These are phyloP conservation scores for Orthosia gracilis DNA, from an alignment of 2,888 invertebrate genomes.

Conservation along the genomic window DNA sequence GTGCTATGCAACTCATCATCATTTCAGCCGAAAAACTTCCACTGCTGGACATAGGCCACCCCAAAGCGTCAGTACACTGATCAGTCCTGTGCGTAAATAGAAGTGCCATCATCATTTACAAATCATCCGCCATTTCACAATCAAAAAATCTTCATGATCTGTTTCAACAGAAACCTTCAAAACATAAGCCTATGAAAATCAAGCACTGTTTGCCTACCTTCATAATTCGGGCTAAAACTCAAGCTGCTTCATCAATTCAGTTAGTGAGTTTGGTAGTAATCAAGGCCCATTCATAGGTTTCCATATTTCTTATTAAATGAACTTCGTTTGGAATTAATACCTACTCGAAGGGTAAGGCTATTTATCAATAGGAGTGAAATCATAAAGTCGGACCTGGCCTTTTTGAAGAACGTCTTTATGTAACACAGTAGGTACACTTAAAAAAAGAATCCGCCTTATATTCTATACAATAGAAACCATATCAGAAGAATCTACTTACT, in stretches of 20 bases:
- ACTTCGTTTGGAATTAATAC: slow-evolving; percentile 26
- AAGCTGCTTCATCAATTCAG: slow-evolving; percentile 20
- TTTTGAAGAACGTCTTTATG: neutral
- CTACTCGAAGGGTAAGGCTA: slow-evolving; percentile 7
- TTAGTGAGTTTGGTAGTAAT: slow-evolving; percentile 31
- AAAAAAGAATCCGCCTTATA: neutral
- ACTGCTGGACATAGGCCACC: too few relatives aligned
- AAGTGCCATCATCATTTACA: too few relatives aligned
- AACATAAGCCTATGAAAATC: slow-evolving; percentile 2
- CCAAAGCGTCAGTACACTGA: too few relatives aligned
- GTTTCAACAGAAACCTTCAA: neutral
- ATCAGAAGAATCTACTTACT: slow-evolving; percentile 34
- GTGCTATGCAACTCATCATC: too few relatives aligned
- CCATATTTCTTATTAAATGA: neutral
- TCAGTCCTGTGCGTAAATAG: too few relatives aligned
- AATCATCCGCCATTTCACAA: too few relatives aligned
- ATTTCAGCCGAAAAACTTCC: too few relatives aligned
- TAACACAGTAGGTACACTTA: neutral
- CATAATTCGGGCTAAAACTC: neutral
- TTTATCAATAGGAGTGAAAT: neutral
- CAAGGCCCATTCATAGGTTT: slow-evolving; percentile 43
- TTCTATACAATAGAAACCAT: slow-evolving; percentile 20
- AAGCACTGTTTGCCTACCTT: slow-evolving; percentile 4
- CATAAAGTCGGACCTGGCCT: too few relatives aligned
- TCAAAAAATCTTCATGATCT: neutral